These are phyloP conservation scores for Stenodema calcarata DNA, from an alignment of 2,888 invertebrate species.

Conservation along the genomic window DNA sequence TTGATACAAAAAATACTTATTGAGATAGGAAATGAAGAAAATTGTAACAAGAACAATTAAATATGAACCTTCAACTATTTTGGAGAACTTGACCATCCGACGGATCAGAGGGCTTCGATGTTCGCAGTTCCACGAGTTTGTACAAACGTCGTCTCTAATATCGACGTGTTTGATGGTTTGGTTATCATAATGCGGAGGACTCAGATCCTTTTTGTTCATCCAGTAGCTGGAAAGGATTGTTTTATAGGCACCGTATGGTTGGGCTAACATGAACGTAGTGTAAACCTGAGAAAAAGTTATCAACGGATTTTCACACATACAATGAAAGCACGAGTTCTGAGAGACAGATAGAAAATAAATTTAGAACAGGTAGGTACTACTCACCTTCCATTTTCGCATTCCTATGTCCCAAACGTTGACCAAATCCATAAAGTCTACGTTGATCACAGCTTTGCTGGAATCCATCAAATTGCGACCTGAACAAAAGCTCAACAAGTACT, in stretches of 20 bases:
- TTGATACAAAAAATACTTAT: too few relatives aligned
- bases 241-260: constrained; percentile 31
- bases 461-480: constrained; percentile 4
- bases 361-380: too few relatives aligned
- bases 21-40: too few relatives aligned
- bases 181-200: constrained; percentile 26
- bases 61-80: constrained; percentile 11
- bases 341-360: too few relatives aligned
- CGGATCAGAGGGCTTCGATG: not conserved
- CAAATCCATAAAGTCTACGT: constrained; percentile 21
- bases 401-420: constrained; percentile 32
- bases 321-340: too few relatives aligned
- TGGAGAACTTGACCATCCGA: constrained; percentile 10
- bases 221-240: constrained; percentile 20
- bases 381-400: constrained; percentile 21
- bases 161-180: constrained; percentile 22
- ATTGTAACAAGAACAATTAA: too few relatives aligned
- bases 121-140: constrained; percentile 35
- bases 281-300: not conserved
- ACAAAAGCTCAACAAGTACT: too few relatives aligned
- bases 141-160: constrained; percentile 1
- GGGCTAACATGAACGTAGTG: constrained; percentile 30
- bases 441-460: not conserved
- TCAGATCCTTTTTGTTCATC: not conserved
- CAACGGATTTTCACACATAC: too few relatives aligned